A percentile compares a stretch with the other conserved stretches of the same genome.
Conservation (phyloP, 2,113 vertebrate genomes). For the Vimba vimba region DNA sequence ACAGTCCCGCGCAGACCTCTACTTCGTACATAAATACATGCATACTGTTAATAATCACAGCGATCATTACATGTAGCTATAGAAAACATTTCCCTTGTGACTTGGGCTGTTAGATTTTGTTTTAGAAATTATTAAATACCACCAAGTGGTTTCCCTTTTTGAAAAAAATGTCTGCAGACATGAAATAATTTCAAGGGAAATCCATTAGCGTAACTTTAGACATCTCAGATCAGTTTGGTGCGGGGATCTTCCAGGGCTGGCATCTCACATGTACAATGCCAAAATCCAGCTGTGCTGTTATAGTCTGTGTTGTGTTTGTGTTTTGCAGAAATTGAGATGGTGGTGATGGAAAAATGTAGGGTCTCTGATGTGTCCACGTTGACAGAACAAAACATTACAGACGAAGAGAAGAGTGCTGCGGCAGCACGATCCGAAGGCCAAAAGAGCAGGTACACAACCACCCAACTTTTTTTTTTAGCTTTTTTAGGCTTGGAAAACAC, state of each 20-base stretch:
- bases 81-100: neutral
- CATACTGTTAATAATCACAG: too few species aligned
- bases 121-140: neutral
- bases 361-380: constrained; percentile 76
- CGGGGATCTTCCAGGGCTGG: neutral
- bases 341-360: constrained; percentile 95
- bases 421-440: constrained; percentile 76
- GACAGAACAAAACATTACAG: constrained; percentile 94
- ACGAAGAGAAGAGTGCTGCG: constrained; percentile 94
- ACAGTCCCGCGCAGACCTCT: too few species aligned
- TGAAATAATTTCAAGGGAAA: neutral
- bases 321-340: constrained; percentile 95
- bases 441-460: constrained; percentile 83
- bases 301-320: constrained; percentile 5
- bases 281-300: neutral
- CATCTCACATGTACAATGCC: neutral
- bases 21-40: too few species aligned
- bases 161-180: neutral
- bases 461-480: neutral
- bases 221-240: neutral
- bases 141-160: neutral
- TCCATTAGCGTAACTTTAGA: neutral
- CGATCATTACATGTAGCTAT: neutral
- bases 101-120: neutral
- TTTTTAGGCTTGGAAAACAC: neutral